Percentiles rank a stretch among this genome's conserved stretches.
Conservation (phyloP, 1,140 invertebrate species). For the Asobara japonica region DNA sequence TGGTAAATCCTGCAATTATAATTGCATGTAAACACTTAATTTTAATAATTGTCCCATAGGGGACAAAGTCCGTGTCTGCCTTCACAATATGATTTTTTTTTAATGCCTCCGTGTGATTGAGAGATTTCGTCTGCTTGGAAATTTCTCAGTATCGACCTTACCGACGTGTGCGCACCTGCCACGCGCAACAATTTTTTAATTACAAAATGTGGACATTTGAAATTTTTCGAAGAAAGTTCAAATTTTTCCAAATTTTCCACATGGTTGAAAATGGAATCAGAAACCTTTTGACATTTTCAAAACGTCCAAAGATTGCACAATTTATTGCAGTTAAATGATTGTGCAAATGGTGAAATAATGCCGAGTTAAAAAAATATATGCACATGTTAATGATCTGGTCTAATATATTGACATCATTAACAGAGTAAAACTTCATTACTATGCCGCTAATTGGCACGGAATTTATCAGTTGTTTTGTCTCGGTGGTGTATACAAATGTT, state of each 20-base stretch:
- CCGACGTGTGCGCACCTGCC: too few species aligned
- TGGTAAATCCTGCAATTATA: conserved; percentile 1
- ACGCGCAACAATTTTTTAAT: too few species aligned
- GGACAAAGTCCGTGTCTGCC: background rate
- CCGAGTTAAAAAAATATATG: background rate
- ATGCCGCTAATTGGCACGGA: background rate
- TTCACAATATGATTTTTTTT: background rate
- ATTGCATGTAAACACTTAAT: background rate
- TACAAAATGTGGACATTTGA: background rate
- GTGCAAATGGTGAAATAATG: background rate
- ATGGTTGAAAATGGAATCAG: background rate
- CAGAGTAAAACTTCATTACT: background rate
- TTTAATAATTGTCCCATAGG: background rate
- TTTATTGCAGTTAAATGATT: background rate
- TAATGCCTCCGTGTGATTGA: background rate
- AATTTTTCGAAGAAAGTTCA: too few species aligned
- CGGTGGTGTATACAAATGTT: too few species aligned
- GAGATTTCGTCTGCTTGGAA: background rate
- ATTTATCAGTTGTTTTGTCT: background rate
- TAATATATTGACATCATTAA: background rate
- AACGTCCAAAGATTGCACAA: background rate
- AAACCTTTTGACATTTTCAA: background rate
- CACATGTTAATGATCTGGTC: too few species aligned
- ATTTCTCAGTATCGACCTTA: too few species aligned
- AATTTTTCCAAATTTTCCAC: background rate